These are phyloP conservation scores for Polyommatus icarus DNA, from an alignment of 2,888 invertebrate species.

Conservation along the genomic window DNA sequence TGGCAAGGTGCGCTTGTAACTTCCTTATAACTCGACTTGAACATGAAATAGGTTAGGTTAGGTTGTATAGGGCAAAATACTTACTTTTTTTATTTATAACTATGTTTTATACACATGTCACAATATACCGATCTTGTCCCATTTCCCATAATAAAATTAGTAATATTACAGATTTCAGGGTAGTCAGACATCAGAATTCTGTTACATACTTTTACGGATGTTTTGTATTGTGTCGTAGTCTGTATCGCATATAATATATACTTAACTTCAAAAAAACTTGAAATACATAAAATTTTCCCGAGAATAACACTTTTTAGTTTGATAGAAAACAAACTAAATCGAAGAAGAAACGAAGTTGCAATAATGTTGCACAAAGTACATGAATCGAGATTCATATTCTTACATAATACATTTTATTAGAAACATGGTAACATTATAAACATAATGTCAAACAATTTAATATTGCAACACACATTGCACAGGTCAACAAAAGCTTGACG, in stretches of 20 bases:
- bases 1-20: background rate
- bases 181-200: too few relatives aligned
- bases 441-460: background rate
- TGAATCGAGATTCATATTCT: background rate
- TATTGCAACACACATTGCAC: conserved; percentile 3
- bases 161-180: too few relatives aligned
- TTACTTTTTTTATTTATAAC: background rate
- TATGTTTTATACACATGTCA: too few relatives aligned
- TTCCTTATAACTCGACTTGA: background rate
- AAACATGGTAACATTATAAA: background rate
- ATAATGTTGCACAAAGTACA: background rate
- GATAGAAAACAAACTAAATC: too few relatives aligned
- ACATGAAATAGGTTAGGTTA: background rate
- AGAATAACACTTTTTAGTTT: too few relatives aligned
- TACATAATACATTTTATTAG: background rate
- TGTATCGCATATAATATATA: too few relatives aligned
- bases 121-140: too few relatives aligned
- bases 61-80: background rate
- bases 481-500: conserved; percentile 29
- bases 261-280: too few relatives aligned
- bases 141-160: too few relatives aligned
- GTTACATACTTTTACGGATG: too few relatives aligned
- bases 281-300: too few relatives aligned
- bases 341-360: background rate
- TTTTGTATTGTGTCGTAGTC: too few relatives aligned